phyloP scores from a whole-genome alignment of 2,797 vertebrate genomes.

The Ispidina lecontei region DNA sequence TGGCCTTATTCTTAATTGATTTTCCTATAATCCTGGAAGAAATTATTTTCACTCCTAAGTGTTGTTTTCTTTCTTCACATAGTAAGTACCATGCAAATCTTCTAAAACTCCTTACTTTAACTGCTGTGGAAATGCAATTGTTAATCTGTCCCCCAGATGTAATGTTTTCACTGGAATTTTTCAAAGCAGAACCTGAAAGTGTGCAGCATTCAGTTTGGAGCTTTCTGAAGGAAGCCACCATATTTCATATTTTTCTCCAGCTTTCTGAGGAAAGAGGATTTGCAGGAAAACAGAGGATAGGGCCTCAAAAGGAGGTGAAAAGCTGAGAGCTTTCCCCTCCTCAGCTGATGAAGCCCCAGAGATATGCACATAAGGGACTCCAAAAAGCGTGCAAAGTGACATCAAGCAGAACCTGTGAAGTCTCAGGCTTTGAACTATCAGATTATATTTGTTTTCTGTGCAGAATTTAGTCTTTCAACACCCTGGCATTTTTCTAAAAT shows the following conservation, averaged over 20 bases:
- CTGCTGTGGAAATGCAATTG: constrained; percentile 13
- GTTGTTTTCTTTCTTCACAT: constrained; percentile 25
- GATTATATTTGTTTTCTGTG: not conserved
- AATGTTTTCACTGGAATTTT: not conserved
- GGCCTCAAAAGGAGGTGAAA: not conserved
- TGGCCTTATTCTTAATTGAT: constrained; percentile 45
- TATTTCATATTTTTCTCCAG: not conserved
- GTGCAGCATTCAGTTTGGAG: not conserved
- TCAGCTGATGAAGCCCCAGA: not conserved
- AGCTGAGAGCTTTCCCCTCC: not conserved
- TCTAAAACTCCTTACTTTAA: not conserved
- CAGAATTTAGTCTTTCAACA: not conserved
- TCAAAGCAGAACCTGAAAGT: not conserved
- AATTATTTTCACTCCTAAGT: constrained; percentile 35
- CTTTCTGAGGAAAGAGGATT: not conserved
- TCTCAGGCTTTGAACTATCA: not conserved
- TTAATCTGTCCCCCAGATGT: constrained; percentile 18
- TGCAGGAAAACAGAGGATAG: not conserved
- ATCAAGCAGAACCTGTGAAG: not conserved
- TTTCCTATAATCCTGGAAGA: constrained; percentile 50
- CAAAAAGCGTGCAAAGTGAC: not conserved
- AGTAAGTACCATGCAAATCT: not conserved
- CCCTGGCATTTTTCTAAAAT: not conserved
- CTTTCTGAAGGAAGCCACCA: not conserved
- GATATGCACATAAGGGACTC: not conserved